Base-by-base conservation (phyloP, 2,113 vertebrate genomes). In the Carettochelys insculpta region DNA sequence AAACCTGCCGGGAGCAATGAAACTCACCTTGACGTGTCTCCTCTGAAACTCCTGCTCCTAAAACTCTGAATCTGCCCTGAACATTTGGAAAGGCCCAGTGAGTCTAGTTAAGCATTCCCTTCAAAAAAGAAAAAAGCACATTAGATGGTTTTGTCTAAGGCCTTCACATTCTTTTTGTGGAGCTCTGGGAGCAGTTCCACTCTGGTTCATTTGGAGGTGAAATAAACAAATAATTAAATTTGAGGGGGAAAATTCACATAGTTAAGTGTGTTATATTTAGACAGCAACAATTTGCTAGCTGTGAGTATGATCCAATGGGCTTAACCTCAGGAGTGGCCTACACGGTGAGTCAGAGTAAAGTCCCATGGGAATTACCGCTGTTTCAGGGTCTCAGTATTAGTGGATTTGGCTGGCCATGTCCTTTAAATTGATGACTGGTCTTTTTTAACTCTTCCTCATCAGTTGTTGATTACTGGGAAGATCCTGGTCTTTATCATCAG, bases 401-500 rank as follows among this genome's bases (percentile, higher is more conserved):
- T 86, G 80, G 80, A 89, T 92, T 92, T 93, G 77, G 56, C 50
- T 81, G 68, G 61, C 54, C 29, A 22, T 71, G 31, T 92, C 89
- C n/a, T 95, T 85, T 82, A 86, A 73, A 61, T 93, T 92, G 80
- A 94, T 51, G 86, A 91, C 77, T 76, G 68, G 58, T 48, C 31
- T 31, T 41, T 77, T 29, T 90, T 68, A 94, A 92, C 90, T 95
- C 87, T 1, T 92, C 85, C 92, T 94, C 90, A 94, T 97, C 87
- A 0, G 88, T 85, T 94, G 86, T 68, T 96, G 86, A 88, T 92
- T 65, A 52, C 85, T 75, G 82, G 93, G 94, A 93, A 88, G 92
- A 86, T 82, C 41, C 82, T 90, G 80, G n/a, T 78, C 86, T 90
- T 93, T 93, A 96, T 97, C 96, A 95, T 90, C 92, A 81, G 83